Evolutionary conservation across 2,113 vertebrate genomes (phyloP), one percentile per base, ranked within the genome.

Genomic region (Accipiter cooperii): DNA sequence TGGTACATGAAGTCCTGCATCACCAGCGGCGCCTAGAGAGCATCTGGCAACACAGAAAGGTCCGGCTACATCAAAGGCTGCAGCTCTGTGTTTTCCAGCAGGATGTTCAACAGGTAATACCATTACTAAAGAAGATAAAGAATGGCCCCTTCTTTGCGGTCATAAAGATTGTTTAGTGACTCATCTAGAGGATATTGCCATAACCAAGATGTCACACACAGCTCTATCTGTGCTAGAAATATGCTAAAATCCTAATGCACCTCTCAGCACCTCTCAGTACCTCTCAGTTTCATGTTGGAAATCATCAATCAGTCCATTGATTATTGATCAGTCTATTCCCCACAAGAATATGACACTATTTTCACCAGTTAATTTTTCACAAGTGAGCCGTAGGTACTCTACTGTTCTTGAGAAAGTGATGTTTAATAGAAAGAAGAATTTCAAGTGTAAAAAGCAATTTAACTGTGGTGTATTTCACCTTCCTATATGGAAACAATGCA

Each of bases 81-180:
- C 99, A 99, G 98, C 99, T 99, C 93, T 99, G 99, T 13, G 99
- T 99, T 88, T 99, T 99, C 97, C 99, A 99, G 96, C 99, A 99
- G 94, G 99, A 99, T 7, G 99, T 99, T 49, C 99, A 99, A 85
- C 99, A 99, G 99, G 99, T 99, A 97, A 97, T 81, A 16, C 6
- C 18, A 6, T 47, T 64, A 14, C 26, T 71, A 14, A 83, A 16
- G 81, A 40, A 85, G 64, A 28, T 58, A 11, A 68, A 66, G 76
- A 84, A 64, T 14, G 10, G 34, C n/a, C 18, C 21, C 66, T 78
- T 76, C 25, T 81, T 83, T 95, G 58, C 34, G 55, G 42, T 22
- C 28, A 6, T 47, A 40, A 64, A 61, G 63, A 10, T 40, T 42
- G 8, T 47, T 86, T 85, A 34, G 42, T 89, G 69, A 36, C 15